Percentiles rank a stretch among this genome's conserved stretches.
Conservation (phyloP, 1,140 invertebrate genomes). For the Lanistes nyassanus region DNA sequence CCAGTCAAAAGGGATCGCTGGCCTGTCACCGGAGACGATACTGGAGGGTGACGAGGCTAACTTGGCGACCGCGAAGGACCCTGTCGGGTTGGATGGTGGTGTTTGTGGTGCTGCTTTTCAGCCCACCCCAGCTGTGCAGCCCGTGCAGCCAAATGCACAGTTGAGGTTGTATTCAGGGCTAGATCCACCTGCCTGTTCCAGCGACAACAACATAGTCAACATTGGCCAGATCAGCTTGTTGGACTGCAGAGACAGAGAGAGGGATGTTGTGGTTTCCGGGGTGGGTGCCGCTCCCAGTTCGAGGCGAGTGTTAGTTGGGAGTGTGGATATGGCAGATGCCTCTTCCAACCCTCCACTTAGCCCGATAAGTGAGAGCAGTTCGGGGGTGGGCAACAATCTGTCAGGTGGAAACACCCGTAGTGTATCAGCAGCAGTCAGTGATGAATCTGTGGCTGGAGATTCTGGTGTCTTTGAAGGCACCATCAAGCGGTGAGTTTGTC, state of each 20-base stretch:
- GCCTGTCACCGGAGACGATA: slow-evolving; percentile 25
- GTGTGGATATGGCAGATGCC: slow-evolving; percentile 45
- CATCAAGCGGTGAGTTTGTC: slow-evolving; percentile 65
- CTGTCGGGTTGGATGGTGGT: not conserved
- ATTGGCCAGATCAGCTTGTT: too few species aligned
- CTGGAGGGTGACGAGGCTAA: slow-evolving; percentile 29
- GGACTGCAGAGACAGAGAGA: not conserved
- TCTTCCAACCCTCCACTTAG: slow-evolving; percentile 74
- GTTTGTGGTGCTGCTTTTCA: not conserved
- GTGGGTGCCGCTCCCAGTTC: not conserved
- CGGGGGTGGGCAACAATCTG: slow-evolving; percentile 64
- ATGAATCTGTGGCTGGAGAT: slow-evolving; percentile 95
- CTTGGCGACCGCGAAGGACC: slow-evolving; percentile 6
- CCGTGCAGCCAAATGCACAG: too few species aligned
- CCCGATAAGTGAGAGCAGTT: slow-evolving; percentile 74
- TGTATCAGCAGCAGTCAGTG: slow-evolving; percentile 93
- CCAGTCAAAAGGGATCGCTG: slow-evolving; percentile 29
- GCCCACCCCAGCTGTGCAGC: not conserved
- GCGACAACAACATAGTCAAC: too few species aligned
- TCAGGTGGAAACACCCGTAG: slow-evolving; percentile 63
- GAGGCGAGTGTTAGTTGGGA: slow-evolving; percentile 1
- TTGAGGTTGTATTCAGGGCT: too few species aligned
- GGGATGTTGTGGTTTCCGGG: not conserved
- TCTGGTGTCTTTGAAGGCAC: slow-evolving; percentile 95
- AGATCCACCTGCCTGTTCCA: too few species aligned